Evolutionary conservation across 2,113 vertebrate genomes (phyloP), one percentile per base, ranked within the genome.

Genomic region (Alligator sinensis): DNA sequence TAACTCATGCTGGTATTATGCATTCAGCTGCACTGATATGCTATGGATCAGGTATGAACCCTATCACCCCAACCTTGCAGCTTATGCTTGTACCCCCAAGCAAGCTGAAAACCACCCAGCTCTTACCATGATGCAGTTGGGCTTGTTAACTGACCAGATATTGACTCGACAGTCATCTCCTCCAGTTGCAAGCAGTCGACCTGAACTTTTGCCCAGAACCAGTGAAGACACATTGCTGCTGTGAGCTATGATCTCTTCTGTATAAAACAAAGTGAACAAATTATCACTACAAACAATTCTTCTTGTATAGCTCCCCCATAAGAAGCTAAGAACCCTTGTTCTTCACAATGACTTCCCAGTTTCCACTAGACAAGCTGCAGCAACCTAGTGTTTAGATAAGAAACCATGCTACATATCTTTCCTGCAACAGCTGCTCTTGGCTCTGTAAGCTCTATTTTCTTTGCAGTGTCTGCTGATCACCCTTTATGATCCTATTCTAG

Each of bases 51-150:
- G 38, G 13, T 18, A 78, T 47, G 58, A 21, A 34, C 3, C 21
- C 19, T 6, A 21, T 62, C 25, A 12, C 47, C 79, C 19, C 30
- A 63, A 87, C 57, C 28, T 21, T 84, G 25, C 12, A 57, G 87
- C 78, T 34, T 89, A 62, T 7, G 74, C 19, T 77, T 21, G n/a
- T 34, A n/a, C 12, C 3, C 1, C 24, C 9, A 2, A 4, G 15
- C 18, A 58, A 9, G 60, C 3, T 70, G 72, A n/a, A 18, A 82
- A 22, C 8, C 59, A 76, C 58, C 30, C 58, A 3, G 4, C 3
- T 47, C 98, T 98, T 98, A 99, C 99, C 99, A 99, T 99, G 96
- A 99, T 98, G 97, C 99, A 99, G 98, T 99, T 99, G 90, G 99
- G 98, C 96, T 99, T 99, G 98, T 98, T 99, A 86, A 99, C 98